A percentile compares a stretch with the other conserved stretches of the same genome.
Conservation (phyloP, 2,888 invertebrate genomes). For the Catocala fraxini region DNA sequence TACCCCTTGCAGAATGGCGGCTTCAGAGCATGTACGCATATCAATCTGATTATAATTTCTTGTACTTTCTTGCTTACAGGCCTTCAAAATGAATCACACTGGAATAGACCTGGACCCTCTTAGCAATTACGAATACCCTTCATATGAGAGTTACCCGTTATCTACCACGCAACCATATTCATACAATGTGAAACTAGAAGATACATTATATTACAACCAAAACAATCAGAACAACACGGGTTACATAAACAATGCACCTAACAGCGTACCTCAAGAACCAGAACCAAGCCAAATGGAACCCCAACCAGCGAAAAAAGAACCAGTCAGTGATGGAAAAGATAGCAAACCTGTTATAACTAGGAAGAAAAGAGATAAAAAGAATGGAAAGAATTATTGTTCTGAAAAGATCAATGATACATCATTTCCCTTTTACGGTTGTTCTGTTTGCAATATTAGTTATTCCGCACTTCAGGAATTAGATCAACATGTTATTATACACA, state of each 20-base stretch:
- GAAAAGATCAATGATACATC: constrained; percentile 73
- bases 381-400: constrained; percentile 70
- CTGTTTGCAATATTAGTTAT: constrained; percentile 75
- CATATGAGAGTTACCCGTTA: constrained; percentile 47
- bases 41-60: constrained; percentile 3
- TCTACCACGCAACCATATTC: constrained; percentile 28
- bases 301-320: background rate
- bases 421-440: constrained; percentile 78
- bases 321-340: constrained; percentile 26
- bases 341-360: constrained; percentile 49
- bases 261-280: constrained; percentile 8
- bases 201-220: constrained; percentile 32
- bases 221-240: constrained; percentile 13
- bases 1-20: too few relatives aligned
- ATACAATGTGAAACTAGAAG: constrained; percentile 50
- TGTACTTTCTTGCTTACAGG: constrained; percentile 27
- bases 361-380: constrained; percentile 52
- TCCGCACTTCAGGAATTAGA: constrained; percentile 67
- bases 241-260: constrained; percentile 6
- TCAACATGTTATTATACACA: constrained; percentile 73
- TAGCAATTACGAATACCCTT: constrained; percentile 62
- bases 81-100: constrained; percentile 59
- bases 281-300: background rate
- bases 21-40: too few relatives aligned
- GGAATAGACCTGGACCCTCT: constrained; percentile 70